phyloP scores from a whole-genome alignment of 2,113 vertebrate species.

The Pituophis catenifer region DNA sequence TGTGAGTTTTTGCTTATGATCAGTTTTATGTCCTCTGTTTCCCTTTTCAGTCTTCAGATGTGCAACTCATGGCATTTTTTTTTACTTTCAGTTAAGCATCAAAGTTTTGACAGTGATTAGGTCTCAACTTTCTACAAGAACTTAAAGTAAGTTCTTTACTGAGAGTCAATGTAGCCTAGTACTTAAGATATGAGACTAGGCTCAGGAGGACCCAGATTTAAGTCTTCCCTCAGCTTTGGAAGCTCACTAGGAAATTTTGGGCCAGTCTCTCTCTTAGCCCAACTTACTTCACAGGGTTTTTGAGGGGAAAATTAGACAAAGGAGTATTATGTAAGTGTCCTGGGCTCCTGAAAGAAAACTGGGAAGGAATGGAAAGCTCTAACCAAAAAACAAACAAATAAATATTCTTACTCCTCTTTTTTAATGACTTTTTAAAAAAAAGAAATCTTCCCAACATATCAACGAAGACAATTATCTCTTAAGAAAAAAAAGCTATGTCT shows the following conservation, averaged over 20 bases:
- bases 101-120: background rate
- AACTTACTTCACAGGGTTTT: background rate
- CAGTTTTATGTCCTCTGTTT: background rate
- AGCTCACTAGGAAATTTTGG: background rate
- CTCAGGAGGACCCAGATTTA: background rate
- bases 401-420: background rate
- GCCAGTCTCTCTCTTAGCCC: background rate
- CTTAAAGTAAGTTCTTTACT: background rate
- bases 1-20: background rate
- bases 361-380: background rate
- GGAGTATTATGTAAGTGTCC: background rate
- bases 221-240: background rate
- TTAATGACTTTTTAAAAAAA: conserved; percentile 4
- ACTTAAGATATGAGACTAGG: background rate
- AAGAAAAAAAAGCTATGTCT: conserved; percentile 19
- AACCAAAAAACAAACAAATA: background rate
- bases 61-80: background rate
- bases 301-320: background rate
- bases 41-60: background rate
- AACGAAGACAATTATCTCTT: conserved; percentile 48
- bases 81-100: background rate
- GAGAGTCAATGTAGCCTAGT: background rate
- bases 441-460: conserved; percentile 44
- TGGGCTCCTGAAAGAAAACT: background rate
- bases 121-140: background rate